Conservation (phyloP, 2,888 invertebrate species). For the Formica aserva region DNA sequence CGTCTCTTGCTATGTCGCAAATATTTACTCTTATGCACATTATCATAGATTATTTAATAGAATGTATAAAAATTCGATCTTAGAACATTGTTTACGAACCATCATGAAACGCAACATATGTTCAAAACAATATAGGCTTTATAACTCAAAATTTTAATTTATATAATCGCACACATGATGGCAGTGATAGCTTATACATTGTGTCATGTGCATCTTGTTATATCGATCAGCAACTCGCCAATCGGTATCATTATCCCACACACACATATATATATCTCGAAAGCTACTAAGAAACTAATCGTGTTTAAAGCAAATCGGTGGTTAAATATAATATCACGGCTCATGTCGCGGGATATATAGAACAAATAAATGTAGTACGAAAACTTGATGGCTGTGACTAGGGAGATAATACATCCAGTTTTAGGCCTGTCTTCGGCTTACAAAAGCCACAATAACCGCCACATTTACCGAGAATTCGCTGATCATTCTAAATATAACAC, state of each 20-base stretch:
- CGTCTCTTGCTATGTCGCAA: not conserved
- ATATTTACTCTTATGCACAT: not conserved
- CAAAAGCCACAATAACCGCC: constrained; percentile 92
- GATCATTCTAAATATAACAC: constrained; percentile 86
- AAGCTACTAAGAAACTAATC: constrained; percentile 28
- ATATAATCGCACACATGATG: constrained; percentile 31
- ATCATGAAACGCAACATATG: not conserved
- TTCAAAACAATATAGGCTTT: not conserved
- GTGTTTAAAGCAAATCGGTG: constrained; percentile 51
- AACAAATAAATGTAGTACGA: constrained; percentile 19
- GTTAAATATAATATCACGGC: constrained; percentile 32
- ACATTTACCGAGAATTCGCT: constrained; percentile 89
- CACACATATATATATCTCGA: not conserved
- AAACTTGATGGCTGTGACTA: constrained; percentile 65
- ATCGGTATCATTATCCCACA: constrained; percentile 14
- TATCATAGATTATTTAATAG: not conserved
- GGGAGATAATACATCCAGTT: constrained; percentile 81
- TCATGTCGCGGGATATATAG: constrained; percentile 18
- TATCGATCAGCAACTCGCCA: not conserved
- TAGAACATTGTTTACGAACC: not conserved
- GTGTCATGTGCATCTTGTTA: constrained; percentile 33
- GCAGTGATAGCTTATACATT: constrained; percentile 37
- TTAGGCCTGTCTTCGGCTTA: constrained; percentile 81
- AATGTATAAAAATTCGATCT: not conserved
- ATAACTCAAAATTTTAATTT: constrained; percentile 21